phyloP scores from a whole-genome alignment of 2,888 invertebrate species.

The Taphrorychus bicolor region DNA sequence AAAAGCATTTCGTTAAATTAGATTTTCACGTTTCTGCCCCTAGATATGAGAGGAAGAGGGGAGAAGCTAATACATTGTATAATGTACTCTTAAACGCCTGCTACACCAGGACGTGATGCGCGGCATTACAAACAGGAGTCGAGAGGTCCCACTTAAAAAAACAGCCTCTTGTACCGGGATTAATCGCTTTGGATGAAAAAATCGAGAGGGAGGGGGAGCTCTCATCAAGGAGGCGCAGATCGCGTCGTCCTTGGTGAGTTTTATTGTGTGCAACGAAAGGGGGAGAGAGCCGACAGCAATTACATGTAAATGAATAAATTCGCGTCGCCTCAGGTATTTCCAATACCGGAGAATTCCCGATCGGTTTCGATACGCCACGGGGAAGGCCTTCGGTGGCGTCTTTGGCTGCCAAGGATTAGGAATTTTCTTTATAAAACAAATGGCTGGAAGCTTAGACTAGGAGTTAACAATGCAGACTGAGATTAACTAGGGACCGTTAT shows the following conservation, averaged over 20 bases:
- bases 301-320: conserved; percentile 57
- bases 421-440: no score
- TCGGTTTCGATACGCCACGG: neutral
- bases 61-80: no score
- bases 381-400: neutral
- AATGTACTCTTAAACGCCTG: no score
- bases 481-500: no score
- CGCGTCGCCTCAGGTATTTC: conserved; percentile 52
- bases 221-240: neutral
- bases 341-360: conserved; percentile 53
- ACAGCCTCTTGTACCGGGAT: neutral
- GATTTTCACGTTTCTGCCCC: no score
- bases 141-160: neutral
- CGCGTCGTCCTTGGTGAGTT: conserved; percentile 30
- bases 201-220: neutral
- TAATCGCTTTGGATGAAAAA: conserved; percentile 16
- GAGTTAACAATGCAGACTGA: no score
- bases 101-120: no score
- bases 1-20: no score
- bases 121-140: neutral
- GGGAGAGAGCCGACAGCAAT: conserved; percentile 49
- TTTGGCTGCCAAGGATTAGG: neutral
- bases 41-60: no score
- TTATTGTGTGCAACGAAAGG: conserved; percentile 36
- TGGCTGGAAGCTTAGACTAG: no score